Percentiles rank a stretch among this genome's conserved stretches.
These are phyloP conservation scores for Aphelinus atriplicis DNA, from an alignment of 1,140 invertebrate species.

Conservation along the genomic window DNA sequence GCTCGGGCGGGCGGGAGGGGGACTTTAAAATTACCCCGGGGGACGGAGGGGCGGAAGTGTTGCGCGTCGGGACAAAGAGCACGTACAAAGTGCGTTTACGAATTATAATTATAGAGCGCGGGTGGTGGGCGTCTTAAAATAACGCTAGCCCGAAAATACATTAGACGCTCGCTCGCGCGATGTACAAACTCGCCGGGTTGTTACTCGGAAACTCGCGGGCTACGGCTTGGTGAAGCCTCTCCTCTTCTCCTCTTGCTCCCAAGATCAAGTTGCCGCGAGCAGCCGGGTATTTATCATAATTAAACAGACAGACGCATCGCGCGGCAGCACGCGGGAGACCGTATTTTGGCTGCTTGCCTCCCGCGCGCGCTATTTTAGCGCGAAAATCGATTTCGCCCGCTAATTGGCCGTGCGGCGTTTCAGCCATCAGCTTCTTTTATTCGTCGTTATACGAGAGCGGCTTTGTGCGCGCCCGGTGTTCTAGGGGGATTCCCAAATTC, in stretches of 20 bases:
- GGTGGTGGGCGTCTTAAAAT: conserved; percentile 21
- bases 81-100: conserved; percentile 26
- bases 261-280: conserved; percentile 28
- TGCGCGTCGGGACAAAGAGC: not conserved
- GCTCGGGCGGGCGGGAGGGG: too few relatives aligned
- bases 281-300: conserved; percentile 38
- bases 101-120: conserved; percentile 37
- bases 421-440: too few relatives aligned
- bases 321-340: not conserved
- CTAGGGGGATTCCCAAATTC: too few relatives aligned
- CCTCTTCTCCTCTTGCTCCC: not conserved
- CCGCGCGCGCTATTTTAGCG: conserved; percentile 2
- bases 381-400: conserved; percentile 17
- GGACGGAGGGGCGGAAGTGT: too few relatives aligned
- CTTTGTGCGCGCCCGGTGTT: too few relatives aligned
- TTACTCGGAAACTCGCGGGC: conserved; percentile 26
- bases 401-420: too few relatives aligned
- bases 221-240: not conserved
- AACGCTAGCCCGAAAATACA: conserved; percentile 35
- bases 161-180: conserved; percentile 1
- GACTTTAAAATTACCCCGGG: too few relatives aligned
- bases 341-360: not conserved
- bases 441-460: too few relatives aligned
- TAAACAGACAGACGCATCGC: conserved; percentile 32
- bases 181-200: not conserved